A percentile compares a stretch with the other conserved stretches of the same genome.
phyloP scores from a whole-genome alignment of 2,113 vertebrate species.

The Rhinolophus sinicus region DNA sequence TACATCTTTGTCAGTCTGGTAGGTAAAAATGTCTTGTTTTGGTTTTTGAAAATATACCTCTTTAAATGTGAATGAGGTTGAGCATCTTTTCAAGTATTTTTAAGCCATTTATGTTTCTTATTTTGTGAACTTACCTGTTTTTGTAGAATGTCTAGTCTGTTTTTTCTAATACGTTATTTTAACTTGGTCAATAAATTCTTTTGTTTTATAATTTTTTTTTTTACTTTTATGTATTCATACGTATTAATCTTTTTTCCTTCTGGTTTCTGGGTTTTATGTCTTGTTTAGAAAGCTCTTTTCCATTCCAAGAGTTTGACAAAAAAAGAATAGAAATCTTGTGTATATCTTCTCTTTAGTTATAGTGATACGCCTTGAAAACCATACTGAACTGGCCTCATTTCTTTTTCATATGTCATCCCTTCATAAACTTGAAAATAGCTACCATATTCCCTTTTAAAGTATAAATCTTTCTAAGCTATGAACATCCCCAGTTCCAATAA shows the following conservation, averaged over 20 bases:
- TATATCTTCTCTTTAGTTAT: not conserved
- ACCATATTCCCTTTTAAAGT: not conserved
- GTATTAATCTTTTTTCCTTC: not conserved
- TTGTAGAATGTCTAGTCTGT: not conserved
- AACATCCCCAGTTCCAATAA: not conserved
- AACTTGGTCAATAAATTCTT: not conserved
- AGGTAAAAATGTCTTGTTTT: not conserved
- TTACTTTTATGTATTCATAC: not conserved
- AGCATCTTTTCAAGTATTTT: conserved; percentile 35
- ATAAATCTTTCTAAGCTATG: not conserved
- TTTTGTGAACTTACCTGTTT: not conserved
- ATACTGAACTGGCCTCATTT: not conserved
- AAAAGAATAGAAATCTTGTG: not conserved
- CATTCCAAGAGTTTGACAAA: not conserved
- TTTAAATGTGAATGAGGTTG: not conserved
- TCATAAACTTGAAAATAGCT: not conserved
- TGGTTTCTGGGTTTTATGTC: not conserved
- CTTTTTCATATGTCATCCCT: not conserved
- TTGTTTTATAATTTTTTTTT: conserved; percentile 1
- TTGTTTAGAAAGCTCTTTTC: conserved; percentile 24
- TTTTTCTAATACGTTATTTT: not conserved
- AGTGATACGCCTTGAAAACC: not conserved
- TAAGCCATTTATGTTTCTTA: not conserved
- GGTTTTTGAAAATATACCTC: not conserved
- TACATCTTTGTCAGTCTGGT: not conserved